Evolutionary conservation across 2,113 vertebrate genomes (phyloP).

Genomic region (Peromyscus californicus): DNA sequence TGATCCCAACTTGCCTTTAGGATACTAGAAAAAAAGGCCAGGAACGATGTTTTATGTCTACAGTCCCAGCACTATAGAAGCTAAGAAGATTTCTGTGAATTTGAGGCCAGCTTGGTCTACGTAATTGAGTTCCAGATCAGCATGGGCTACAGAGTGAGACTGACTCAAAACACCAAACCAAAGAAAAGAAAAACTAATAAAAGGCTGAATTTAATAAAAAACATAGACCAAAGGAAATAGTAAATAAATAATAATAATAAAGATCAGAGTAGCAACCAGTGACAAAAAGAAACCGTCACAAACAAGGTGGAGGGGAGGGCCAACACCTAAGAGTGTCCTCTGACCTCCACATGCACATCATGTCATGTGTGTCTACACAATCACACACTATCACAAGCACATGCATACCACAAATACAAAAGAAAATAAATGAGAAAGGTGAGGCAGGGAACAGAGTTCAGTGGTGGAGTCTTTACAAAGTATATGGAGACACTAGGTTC

Average conservation of each 20-base stretch:
- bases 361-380: neutral
- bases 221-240: neutral
- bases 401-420: neutral
- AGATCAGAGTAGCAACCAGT: conserved; percentile 2
- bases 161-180: neutral
- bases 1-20: conserved; percentile 14
- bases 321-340: neutral
- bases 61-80: neutral
- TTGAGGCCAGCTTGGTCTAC: neutral
- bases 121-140: neutral
- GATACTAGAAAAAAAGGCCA: conserved; percentile 5
- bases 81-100: neutral
- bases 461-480: neutral
- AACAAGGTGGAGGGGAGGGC: neutral
- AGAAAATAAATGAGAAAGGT: conserved; percentile 10
- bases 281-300: neutral
- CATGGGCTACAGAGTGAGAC: neutral
- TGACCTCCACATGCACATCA: neutral
- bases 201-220: conserved; percentile 36
- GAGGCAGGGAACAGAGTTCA: neutral
- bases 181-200: neutral
- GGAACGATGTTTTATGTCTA: neutral
- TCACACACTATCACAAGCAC: neutral
- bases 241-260: conserved; percentile 44
- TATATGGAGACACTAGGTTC: neutral